Conservation (phyloP, 2,888 invertebrate species). For the Cremastinae sp. region DNA sequence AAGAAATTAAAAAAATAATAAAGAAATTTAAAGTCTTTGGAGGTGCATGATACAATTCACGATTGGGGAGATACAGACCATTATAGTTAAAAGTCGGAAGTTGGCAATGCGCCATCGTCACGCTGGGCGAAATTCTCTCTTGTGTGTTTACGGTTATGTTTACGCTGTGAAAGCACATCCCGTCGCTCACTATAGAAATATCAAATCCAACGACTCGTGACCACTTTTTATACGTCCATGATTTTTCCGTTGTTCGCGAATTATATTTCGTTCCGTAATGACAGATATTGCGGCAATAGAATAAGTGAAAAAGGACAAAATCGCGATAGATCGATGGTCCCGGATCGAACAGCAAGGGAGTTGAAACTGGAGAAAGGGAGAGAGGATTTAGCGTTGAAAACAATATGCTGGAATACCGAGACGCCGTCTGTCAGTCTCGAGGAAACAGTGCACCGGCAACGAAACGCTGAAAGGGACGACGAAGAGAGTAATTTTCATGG, state of each 20-base stretch:
- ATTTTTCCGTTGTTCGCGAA: constrained; percentile 42
- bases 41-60: constrained; percentile 19
- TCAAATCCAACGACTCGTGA: constrained; percentile 23
- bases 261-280: not conserved
- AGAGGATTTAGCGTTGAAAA: constrained; percentile 41
- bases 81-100: constrained; percentile 67
- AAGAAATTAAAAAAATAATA: too few relatives aligned
- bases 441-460: constrained; percentile 34
- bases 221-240: constrained; percentile 41
- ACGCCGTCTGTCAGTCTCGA: constrained; percentile 33
- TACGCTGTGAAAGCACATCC: constrained; percentile 62
- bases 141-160: constrained; percentile 73
- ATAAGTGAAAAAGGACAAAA: constrained; percentile 40
- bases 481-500: constrained; percentile 74
- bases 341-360: not conserved
- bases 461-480: constrained; percentile 63
- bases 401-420: constrained; percentile 35
- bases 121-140: constrained; percentile 67
- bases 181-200: constrained; percentile 37
- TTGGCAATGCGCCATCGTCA: constrained; percentile 71
- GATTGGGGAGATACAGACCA: constrained; percentile 42
- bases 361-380: constrained; percentile 2
- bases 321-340: not conserved
- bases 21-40: not conserved
- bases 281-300: constrained; percentile 40